phyloP scores from a whole-genome alignment of 2,113 vertebrate genomes.

The Dolichotis patagonum region DNA sequence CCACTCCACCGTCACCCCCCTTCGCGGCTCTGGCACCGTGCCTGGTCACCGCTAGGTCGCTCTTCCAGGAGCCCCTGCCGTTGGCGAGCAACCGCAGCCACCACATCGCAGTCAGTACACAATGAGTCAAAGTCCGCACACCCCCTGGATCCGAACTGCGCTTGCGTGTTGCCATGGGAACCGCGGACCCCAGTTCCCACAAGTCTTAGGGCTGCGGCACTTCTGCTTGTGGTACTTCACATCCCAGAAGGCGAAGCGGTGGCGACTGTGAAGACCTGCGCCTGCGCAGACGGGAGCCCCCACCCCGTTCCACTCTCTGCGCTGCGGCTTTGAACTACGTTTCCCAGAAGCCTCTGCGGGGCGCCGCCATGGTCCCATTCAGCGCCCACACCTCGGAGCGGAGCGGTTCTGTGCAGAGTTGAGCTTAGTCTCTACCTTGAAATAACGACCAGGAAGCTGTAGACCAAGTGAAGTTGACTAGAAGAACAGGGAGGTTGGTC shows the following conservation, averaged over 20 bases:
- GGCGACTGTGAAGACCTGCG: rapidly evolving
- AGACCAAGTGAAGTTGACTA: not conserved
- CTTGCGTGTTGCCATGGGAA: conserved; percentile 57
- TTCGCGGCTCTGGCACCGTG: not conserved
- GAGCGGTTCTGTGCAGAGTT: rapidly evolving
- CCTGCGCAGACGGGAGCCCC: not conserved
- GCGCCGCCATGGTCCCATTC: rapidly evolving
- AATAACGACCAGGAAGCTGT: not conserved
- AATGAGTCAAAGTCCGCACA: not conserved
- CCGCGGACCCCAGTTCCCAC: not conserved
- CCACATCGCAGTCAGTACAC: conserved; percentile 32
- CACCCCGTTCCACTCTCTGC: rapidly evolving
- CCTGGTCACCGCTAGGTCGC: not conserved
- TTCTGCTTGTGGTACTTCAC: not conserved
- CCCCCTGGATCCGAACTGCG: not conserved
- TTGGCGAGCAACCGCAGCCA: not conserved
- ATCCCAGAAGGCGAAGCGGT: not conserved
- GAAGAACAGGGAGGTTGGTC: too few relatives aligned
- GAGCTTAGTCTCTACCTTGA: not conserved
- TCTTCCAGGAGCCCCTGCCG: not conserved
- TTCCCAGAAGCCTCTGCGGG: conserved; percentile 16
- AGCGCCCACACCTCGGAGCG: rapidly evolving
- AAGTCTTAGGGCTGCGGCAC: rapidly evolving
- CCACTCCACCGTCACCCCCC: not conserved
- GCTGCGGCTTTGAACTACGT: conserved; percentile 3